Base-by-base conservation (phyloP, 2,888 invertebrate genomes). In the Nomada ruficornis region DNA sequence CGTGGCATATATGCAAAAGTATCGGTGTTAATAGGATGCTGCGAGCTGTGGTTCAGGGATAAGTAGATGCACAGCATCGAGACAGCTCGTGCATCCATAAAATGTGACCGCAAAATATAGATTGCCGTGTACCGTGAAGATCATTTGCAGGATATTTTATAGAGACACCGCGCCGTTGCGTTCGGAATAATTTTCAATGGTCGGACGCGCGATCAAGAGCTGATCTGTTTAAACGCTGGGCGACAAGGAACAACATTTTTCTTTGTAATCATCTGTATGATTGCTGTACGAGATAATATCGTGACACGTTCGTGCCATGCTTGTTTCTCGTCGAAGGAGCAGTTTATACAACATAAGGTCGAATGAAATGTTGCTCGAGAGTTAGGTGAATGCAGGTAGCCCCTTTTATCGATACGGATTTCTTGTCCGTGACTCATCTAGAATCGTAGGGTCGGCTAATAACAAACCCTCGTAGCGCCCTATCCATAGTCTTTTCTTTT, bases 401-500 rank as follows among this genome's bases (percentile, higher is more conserved):
- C 60, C 52, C 68, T 77, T 59, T 59, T 50, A 63, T 75, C 63
- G 76, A 77, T 69, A 75, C 62, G 26, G 52, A 60, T 57, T 68
- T 23, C 64, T 60, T 52, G 59, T 26, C 42, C 78, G 78, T 83
- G 83, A 83, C 81, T 83, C 85, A 68, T 78, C 83, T 60, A 42
- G 83, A 85, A 74, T 57, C 42, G 83, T 76, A 62, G 60, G 64
- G 71, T 18, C 54, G 69, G 64, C 75, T 85, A 83, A 80, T 80
- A 80, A 73, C 52, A 50, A 72, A 52, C 62, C 57, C 65, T 62
- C 55, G 67, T 59, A 59, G 64, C 26, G 44, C 63, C 20, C 67
- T 59, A 29, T 63, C 63, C 52, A 60, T 42, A 20, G 57, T 23
- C 47, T 50, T 59, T 60, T 62, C 42, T 65, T 68, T 23, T 42